These are phyloP conservation scores for Mamestra configurata DNA, from an alignment of 1,140 invertebrate species.

Conservation along the genomic window DNA sequence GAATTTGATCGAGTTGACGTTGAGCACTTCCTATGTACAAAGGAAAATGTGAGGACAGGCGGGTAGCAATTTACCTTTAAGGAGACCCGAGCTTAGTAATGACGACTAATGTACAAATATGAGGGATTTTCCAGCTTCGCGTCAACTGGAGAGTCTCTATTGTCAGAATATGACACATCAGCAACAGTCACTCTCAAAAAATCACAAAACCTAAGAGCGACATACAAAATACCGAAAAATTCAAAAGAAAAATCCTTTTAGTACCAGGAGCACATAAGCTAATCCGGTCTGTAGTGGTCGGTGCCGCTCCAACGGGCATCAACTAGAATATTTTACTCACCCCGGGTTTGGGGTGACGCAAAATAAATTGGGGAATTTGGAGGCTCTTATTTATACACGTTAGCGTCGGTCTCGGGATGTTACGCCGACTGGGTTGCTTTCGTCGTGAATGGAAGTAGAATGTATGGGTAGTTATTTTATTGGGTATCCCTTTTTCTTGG, in stretches of 20 bases:
- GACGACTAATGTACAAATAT: no score
- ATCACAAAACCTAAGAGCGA: background rate
- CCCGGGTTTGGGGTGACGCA: conserved; percentile 36
- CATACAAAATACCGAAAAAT: background rate
- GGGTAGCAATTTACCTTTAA: no score
- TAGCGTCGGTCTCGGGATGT: conserved; percentile 36
- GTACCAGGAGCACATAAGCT: conserved; percentile 27
- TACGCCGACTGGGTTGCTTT: conserved; percentile 23
- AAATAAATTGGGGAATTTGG: conserved; percentile 47
- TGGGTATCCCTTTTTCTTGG: conserved; percentile 28
- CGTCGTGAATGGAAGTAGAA: conserved; percentile 37
- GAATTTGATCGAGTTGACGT: background rate
- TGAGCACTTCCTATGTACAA: background rate
- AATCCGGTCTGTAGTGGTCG: conserved; percentile 43
- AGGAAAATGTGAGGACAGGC: background rate
- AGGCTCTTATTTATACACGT: conserved; percentile 46
- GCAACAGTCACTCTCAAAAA: background rate
- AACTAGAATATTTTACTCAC: conserved; percentile 45
- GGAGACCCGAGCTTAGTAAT: no score
- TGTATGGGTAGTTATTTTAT: conserved; percentile 33
- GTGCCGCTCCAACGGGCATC: conserved; percentile 23
- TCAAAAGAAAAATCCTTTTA: conserved; percentile 30
- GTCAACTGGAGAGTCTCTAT: background rate
- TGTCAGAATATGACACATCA: background rate
- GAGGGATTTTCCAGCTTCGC: no score